phyloP scores from a whole-genome alignment of 2,888 invertebrate genomes.

The Pandemis corylana region DNA sequence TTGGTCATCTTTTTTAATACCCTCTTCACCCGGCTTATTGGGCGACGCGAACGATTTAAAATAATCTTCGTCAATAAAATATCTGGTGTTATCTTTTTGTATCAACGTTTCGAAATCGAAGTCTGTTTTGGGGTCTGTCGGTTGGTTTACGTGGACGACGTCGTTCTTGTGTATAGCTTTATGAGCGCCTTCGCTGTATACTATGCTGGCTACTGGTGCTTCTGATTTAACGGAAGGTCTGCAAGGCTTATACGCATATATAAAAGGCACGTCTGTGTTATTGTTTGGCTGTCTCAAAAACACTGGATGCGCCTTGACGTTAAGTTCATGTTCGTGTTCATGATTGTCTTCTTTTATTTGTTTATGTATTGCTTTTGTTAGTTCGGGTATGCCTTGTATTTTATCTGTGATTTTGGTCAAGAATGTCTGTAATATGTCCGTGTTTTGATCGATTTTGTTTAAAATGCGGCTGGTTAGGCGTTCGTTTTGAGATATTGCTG shows the following conservation, averaged over 20 bases:
- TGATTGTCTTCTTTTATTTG: not conserved
- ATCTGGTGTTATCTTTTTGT: conserved; percentile 49
- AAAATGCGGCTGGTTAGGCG: conserved; percentile 67
- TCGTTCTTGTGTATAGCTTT: conserved; percentile 45
- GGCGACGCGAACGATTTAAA: not conserved
- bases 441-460: conserved; percentile 70
- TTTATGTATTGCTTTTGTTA: conserved; percentile 2
- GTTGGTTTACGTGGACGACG: not conserved
- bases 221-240: conserved; percentile 42
- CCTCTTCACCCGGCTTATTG: not conserved
- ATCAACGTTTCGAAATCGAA: conserved; percentile 1
- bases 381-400: conserved; percentile 43
- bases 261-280: conserved; percentile 53
- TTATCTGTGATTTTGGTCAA: conserved; percentile 60
- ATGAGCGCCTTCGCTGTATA: conserved; percentile 61
- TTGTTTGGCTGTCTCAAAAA: not conserved
- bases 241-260: conserved; percentile 57
- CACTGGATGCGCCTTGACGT: not conserved
- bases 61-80: conserved; percentile 57
- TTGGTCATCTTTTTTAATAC: not conserved
- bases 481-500: conserved; percentile 62
- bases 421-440: conserved; percentile 63
- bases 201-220: conserved; percentile 53
- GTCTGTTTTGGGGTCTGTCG: not conserved
- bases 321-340: not conserved